Base-by-base conservation (phyloP, 2,113 vertebrate species). In the Cisticola juncidis region DNA sequence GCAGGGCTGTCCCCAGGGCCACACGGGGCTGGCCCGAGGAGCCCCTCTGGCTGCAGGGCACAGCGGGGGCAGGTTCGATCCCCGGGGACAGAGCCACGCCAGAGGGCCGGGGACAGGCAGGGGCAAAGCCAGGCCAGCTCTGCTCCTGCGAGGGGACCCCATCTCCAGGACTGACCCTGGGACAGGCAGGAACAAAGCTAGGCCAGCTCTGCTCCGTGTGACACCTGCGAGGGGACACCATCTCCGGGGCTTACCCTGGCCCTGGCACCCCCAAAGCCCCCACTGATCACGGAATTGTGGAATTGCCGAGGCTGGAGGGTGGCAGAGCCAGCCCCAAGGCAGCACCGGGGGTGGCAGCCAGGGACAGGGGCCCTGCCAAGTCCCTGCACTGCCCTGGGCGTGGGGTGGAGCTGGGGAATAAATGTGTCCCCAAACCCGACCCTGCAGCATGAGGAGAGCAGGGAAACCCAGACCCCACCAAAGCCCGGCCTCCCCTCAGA, bases 351-450 rank as follows among this genome's bases (percentile, higher is more conserved):
- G 0, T 1, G 31, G 14, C 9, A 84, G 47, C 48, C 47, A 3
- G 82, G 12, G 35, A 29, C 15, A 26, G 29, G 21, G 2, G 6
- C n/a, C n/a, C n/a, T n/a, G n/a, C n/a, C n/a, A n/a, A n/a, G n/a
- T n/a, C n/a, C 28, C 0, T 0, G 21, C 56, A 1, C 26, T 17
- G 14, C 57, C 19, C 0, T 7, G 6, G 6, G 1, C 5, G 18
- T 3, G 8, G 21, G 10, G 14, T 9, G 58, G 21, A 42, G 57
- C 17, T 6, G 1, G 12, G 2, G 14, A 20, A 20, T 28, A 22
- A 48, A 50, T 1, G 21, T 2, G 31, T 12, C 15, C 8, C 24
- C 66, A 40, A 12, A 60, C 5, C 28, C 4, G 9, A 11, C 31
- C 1, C 3, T 9, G 50, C 18, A 1, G 1, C 0, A 10, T 2